Conservation (phyloP, 1,140 invertebrate species). For the Saccostrea cuccullata region DNA sequence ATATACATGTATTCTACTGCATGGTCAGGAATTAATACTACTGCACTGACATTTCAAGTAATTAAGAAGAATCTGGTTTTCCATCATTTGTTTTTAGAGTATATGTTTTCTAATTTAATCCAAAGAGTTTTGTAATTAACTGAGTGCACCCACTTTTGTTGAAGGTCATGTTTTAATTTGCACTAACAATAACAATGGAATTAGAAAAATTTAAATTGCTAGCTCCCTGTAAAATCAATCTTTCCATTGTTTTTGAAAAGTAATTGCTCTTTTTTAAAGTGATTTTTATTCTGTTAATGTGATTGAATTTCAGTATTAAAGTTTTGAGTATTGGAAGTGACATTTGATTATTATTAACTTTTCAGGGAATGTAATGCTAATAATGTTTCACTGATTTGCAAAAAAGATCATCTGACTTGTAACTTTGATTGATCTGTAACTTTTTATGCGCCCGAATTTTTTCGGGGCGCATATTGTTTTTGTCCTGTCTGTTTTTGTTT, state of each 20-base stretch:
- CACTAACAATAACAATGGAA: not conserved
- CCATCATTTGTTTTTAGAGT: not conserved
- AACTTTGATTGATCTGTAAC: too few species aligned
- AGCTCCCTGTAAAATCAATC: not conserved
- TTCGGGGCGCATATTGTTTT: too few species aligned
- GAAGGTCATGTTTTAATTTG: not conserved
- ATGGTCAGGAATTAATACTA: too few species aligned
- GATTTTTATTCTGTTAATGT: not conserved
- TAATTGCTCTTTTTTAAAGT: not conserved
- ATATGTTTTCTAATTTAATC: not conserved
- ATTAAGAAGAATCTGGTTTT: not conserved
- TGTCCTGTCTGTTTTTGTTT: too few species aligned
- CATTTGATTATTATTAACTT: too few species aligned
- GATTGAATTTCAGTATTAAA: not conserved
- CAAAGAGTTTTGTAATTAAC: not conserved
- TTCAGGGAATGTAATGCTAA: too few species aligned
- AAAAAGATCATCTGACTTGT: too few species aligned
- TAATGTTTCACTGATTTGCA: too few species aligned
- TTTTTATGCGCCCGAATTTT: too few species aligned
- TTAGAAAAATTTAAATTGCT: constrained; percentile 9
- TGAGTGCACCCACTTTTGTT: not conserved
- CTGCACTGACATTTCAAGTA: not conserved
- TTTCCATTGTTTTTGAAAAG: not conserved
- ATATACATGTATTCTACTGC: too few species aligned
- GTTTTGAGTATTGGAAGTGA: not conserved